phyloP scores from a whole-genome alignment of 2,888 invertebrate genomes.

The Orchesella flavescens region DNA sequence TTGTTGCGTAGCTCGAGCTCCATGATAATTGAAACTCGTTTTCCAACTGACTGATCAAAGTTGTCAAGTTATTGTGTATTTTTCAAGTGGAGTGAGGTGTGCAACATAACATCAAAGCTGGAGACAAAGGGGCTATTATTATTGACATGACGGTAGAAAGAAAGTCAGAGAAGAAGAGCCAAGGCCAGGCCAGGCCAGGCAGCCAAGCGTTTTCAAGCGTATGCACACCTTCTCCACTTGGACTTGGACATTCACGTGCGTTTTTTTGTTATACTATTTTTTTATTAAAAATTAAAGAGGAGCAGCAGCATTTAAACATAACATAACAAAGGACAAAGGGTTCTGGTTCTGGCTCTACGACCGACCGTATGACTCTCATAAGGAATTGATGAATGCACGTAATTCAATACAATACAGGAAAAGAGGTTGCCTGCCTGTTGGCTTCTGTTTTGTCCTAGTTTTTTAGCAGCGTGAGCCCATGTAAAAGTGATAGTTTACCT shows the following conservation, averaged over 20 bases:
- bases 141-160: background rate
- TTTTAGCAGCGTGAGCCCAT: background rate
- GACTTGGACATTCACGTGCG: background rate
- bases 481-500: background rate
- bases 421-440: slow-evolving; percentile 13
- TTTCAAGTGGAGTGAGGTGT: no score
- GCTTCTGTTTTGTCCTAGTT: background rate
- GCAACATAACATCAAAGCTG: background rate
- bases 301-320: background rate
- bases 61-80: no score
- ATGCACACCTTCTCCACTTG: background rate
- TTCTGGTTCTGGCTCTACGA: background rate
- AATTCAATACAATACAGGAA: slow-evolving; percentile 25
- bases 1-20: no score
- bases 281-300: slow-evolving; percentile 12
- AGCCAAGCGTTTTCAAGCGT: background rate
- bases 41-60: no score
- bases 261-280: background rate
- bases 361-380: background rate
- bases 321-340: background rate
- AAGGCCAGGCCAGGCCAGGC: background rate
- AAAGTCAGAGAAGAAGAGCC: background rate
- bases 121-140: background rate
- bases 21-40: no score
- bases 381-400: slow-evolving; percentile 26